Base-by-base conservation (phyloP, 2,797 vertebrate genomes). In the Lerista edwardsae region DNA sequence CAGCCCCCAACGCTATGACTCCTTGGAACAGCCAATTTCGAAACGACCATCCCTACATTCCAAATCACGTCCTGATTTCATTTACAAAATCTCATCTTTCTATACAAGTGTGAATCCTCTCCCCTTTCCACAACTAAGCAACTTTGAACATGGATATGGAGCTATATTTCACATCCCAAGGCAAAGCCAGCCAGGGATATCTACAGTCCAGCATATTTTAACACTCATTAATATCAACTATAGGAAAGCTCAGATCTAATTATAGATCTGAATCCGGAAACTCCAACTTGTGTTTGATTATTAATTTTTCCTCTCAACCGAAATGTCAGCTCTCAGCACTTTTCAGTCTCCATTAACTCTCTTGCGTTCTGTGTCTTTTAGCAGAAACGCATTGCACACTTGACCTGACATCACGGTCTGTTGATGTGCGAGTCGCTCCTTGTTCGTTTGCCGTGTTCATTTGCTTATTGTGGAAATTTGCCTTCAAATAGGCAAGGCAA, bases 401-500 rank as follows among this genome's bases (percentile, higher is more conserved):
- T 75, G 23, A 81, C 59, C 73, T 44, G 39, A 51, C 79, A 59
- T 29, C 2, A 85, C 44, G 74, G 73, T 15, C 10, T 86, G 34
- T 5, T 86, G 8, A 79, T 65, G 9, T 36, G 29, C 80, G 25
- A 61, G 59, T 23, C 21, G 8, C 59, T 23, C 73, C 2, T 69
- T 82, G 2, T 55, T 92, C n/a, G n/a, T n/a, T 86, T 41, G 84
- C 29, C 85, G 79, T 34, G 81, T 3, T 1, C 74, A n/a, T 79
- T 3, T 29, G 2, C 29, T 14, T 27, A 31, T 3, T 7, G 77
- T 79, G 17, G 64, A 91, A 90, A 88, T 90, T 89, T 84, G 75
- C 36, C 44, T 82, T 85, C 10, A 15, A 85, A 73, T 0, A 73
- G 59, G 75, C 90, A 77, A 91, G 2, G 68, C 72, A 90, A 91